Evolutionary conservation across 2,888 invertebrate species (phyloP), one percentile per base, ranked within the genome.

Genomic region (Coelinius sp.): DNA sequence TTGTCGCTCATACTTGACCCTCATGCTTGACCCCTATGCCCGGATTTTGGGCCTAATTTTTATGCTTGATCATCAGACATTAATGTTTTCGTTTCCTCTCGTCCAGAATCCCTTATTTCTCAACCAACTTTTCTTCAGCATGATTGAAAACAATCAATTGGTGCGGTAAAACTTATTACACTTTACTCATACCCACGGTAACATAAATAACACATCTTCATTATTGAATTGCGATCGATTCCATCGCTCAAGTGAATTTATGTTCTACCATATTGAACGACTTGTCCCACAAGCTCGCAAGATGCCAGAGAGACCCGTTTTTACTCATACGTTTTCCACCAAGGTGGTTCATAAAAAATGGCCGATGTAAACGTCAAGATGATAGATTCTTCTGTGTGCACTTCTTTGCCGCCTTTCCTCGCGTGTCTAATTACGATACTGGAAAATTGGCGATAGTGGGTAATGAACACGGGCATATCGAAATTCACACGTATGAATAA

Each of bases 241-340:
- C 31, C 35, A 35, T 59, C 35, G 59, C 35, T 59, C 59, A 59
- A 59, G 59, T 59, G 31, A 59, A 59, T 35, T n/a, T 59, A 35
- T 59, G 59, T 53, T n/a, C 25, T 27, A 53, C 31, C 27, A 8
- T n/a, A 53, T 53, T n/a, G 24, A 27, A 12, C 53, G 10, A 24
- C 3, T n/a, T 27, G 27, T 25, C 53, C 4, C 25, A n/a, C n/a
- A n/a, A n/a, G 53, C 12, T n/a, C 25, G 25, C 25, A 25, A 53
- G 59, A 59, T 59, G 59, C 35, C 59, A 49, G 49, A 49, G 59
- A 31, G 35, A 22, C 17, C 31, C 59, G 59, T 59, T 59, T 17
- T 22, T 10, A n/a, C 59, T 35, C 35, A 59, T 59, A 59, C 8
- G 17, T 25, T 17, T 25, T 59, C 31, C 31, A 25, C 59, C 31